These are phyloP conservation scores for Drosophila ananassae DNA, from an alignment of 1,140 invertebrate species.

Conservation along the genomic window DNA sequence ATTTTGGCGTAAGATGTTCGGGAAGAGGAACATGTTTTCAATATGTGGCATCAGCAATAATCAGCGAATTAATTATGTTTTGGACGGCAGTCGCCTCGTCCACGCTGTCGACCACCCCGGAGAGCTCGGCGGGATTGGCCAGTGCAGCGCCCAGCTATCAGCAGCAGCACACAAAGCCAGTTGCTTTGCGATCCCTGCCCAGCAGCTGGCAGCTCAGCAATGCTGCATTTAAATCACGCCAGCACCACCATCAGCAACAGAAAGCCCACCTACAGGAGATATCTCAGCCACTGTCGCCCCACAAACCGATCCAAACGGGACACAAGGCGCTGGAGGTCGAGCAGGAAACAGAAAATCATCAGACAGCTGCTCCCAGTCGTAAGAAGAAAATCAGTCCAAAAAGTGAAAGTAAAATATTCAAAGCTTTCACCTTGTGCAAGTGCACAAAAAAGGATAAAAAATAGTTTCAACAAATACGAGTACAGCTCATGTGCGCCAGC, in stretches of 20 bases:
- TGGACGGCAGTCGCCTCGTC: slow-evolving; percentile 62
- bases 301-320: background rate
- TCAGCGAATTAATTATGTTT: slow-evolving; percentile 36
- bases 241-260: slow-evolving; percentile 28
- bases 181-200: slow-evolving; percentile 19
- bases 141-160: slow-evolving; percentile 56
- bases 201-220: slow-evolving; percentile 59
- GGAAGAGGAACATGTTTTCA: background rate
- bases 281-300: background rate
- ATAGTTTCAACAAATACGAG: background rate
- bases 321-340: background rate
- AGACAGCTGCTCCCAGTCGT: slow-evolving; percentile 1
- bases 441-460: slow-evolving; percentile 36
- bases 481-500: slow-evolving; percentile 4
- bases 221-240: slow-evolving; percentile 36
- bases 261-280: background rate
- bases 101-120: slow-evolving; percentile 26
- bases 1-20: slow-evolving; percentile 19
- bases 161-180: slow-evolving; percentile 52
- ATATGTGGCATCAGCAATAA: background rate
- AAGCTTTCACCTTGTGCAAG: slow-evolving; percentile 57
- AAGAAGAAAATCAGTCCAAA: slow-evolving; percentile 55
- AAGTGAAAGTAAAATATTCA: slow-evolving; percentile 60
- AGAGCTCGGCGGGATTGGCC: slow-evolving; percentile 39
- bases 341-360: slow-evolving; percentile 1